Conservation (phyloP, 2,797 vertebrate species). For the Hephaestus fuliginosus region DNA sequence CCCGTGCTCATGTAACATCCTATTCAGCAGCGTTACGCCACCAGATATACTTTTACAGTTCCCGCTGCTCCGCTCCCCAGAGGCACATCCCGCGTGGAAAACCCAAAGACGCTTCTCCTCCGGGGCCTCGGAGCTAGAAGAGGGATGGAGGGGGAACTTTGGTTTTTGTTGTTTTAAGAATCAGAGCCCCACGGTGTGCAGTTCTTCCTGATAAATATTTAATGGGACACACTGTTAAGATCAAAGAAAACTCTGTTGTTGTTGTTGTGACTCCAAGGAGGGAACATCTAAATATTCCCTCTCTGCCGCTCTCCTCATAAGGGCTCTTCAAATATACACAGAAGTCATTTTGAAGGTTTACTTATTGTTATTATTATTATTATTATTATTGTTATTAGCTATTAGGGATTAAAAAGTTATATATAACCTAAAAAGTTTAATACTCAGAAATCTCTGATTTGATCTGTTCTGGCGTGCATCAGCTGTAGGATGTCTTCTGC, state of each 20-base stretch:
- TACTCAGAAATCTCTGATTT: not conserved
- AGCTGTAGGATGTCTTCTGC: not conserved
- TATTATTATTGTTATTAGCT: constrained; percentile 6
- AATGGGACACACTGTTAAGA: constrained; percentile 57
- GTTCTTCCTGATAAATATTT: constrained; percentile 78
- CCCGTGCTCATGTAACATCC: constrained; percentile 46
- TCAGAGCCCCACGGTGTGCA: constrained; percentile 50
- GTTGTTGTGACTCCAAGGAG: constrained; percentile 59
- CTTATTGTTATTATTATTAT: constrained; percentile 4
- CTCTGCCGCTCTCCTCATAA: constrained; percentile 43
- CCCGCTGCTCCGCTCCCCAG: constrained; percentile 50
- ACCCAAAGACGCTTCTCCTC: constrained; percentile 40
- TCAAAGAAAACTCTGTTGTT: constrained; percentile 66
- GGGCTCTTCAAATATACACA: constrained; percentile 52
- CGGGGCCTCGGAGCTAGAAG: constrained; percentile 35
- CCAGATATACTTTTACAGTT: constrained; percentile 35
- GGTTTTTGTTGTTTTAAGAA: constrained; percentile 65
- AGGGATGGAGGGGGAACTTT: constrained; percentile 41
- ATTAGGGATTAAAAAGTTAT: not conserved
- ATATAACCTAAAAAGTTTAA: not conserved
- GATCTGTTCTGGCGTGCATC: not conserved
- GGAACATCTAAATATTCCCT: constrained; percentile 50
- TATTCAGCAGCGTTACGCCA: constrained; percentile 37
- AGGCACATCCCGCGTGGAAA: constrained; percentile 40
- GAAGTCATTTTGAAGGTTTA: constrained; percentile 11